Evolutionary conservation across 1,140 invertebrate genomes (phyloP), one percentile per base, ranked within the genome.

Genomic region (Melitaea cinxia): DNA sequence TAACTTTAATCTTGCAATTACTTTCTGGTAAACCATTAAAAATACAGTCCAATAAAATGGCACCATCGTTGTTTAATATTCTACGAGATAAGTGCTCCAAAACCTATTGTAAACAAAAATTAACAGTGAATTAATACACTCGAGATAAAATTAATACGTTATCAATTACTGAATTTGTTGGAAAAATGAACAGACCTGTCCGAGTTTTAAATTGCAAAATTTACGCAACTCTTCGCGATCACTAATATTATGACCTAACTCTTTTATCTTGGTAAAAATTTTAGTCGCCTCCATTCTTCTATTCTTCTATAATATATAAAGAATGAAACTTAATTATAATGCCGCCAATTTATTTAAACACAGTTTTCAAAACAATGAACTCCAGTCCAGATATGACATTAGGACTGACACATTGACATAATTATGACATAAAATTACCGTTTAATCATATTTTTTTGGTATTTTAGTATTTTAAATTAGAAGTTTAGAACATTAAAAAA

Each of bases 11-110:
- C 15, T 45, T 72, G 30, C 23, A 52, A 4, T 15, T 37, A 57
- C 65, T 76, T 55, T 85, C 81, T 12, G 73, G 55, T 54, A 84
- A 65, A 55, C 83, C 85, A 71, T 78, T 82, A 4, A 88, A 73
- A 39, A 88, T 61, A 65, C 80, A 83, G 39, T 82, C 76, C 3
- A 88, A 52, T 47, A 85, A 12, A 47, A 78, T 69, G 6, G 65
- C 68, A 4, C 80, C 84, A 75, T 85, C 85, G 53, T 69, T 77
- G 19, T 73, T 73, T 14, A 84, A 23, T 50, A 88, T 73, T 17
- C 74, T 76, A 9, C 70, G 65, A 1, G 75, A 67, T 47, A 88
- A 70, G 65, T 68, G 55, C 17, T 73, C 74, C 21, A 80, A 56
- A 37, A 88, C 75, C 85, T 88, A 64, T 14, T 65, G 70, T 57